Evolutionary conservation across 2,888 invertebrate genomes (phyloP).

Genomic region (Drosophila aldrichi): DNA sequence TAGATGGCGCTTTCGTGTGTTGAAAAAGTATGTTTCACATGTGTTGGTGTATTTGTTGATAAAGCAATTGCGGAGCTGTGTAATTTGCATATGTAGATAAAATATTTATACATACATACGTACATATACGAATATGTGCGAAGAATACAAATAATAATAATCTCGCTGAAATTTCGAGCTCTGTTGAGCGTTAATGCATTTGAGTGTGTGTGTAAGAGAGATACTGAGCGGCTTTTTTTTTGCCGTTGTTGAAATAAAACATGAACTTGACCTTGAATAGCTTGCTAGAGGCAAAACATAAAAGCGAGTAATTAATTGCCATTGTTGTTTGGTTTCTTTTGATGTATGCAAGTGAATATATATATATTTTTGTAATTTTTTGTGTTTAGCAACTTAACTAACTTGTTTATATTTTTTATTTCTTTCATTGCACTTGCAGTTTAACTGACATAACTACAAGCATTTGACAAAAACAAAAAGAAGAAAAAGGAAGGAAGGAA

Average conservation of each 20-base stretch:
- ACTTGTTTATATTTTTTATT: constrained; percentile 16
- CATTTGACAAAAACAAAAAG: constrained; percentile 52
- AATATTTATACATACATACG: constrained; percentile 2
- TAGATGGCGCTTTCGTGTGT: constrained; percentile 45
- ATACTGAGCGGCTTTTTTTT: constrained; percentile 31
- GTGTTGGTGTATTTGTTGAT: constrained; percentile 12
- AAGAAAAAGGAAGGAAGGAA: constrained; percentile 10
- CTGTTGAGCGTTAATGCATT: constrained; percentile 14
- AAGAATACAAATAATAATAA: constrained; percentile 32
- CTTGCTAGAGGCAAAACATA: constrained; percentile 50
- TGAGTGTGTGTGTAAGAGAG: constrained; percentile 38
- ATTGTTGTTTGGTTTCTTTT: constrained; percentile 20
- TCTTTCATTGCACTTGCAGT: constrained; percentile 35
- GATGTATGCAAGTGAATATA: constrained; percentile 4
- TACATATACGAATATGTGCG: constrained; percentile 2
- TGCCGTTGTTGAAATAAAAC: constrained; percentile 50
- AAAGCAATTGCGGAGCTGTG: constrained; percentile 30
- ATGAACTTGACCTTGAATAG: constrained; percentile 78
- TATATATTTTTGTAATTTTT: constrained; percentile 17
- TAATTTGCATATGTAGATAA: constrained; percentile 46
- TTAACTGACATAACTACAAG: constrained; percentile 61
- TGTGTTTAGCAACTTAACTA: constrained; percentile 33
- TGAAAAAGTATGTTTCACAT: constrained; percentile 28
- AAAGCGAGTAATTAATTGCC: constrained; percentile 54
- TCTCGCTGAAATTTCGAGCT: constrained; percentile 23